Evolutionary conservation across 2,888 invertebrate genomes (phyloP).

Genomic region (Bombylius discolor): DNA sequence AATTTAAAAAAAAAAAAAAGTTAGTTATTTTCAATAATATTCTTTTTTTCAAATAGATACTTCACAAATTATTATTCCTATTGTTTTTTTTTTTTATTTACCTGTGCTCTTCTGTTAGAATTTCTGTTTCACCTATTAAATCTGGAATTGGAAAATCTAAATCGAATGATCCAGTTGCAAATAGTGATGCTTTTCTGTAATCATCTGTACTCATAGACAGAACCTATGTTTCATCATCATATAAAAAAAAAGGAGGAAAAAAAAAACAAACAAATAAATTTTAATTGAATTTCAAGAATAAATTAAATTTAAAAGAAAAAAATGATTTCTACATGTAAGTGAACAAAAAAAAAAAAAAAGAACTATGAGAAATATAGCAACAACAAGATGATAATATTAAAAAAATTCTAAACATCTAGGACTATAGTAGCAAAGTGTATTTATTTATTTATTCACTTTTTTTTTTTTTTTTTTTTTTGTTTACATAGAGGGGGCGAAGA

Average conservation of each 20-base stretch:
- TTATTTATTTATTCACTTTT: no score
- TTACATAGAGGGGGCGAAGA: no score
- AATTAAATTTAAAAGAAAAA: not conserved
- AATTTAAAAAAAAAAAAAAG: constrained; percentile 11
- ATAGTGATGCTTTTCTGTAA: constrained; percentile 60
- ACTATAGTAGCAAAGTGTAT: no score
- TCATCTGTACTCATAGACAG: constrained; percentile 84
- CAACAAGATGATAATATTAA: no score
- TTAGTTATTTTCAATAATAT: not conserved
- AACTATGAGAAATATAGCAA: no score
- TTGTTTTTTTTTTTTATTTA: no score
- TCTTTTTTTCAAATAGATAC: no score
- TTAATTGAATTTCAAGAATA: not conserved
- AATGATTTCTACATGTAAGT: not conserved
- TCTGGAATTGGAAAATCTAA: constrained; percentile 82
- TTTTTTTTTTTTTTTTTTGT: no score
- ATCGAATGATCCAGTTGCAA: constrained; percentile 68
- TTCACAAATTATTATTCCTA: no score
- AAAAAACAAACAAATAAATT: constrained; percentile 4
- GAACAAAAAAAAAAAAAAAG: no score
- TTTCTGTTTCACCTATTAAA: constrained; percentile 76
- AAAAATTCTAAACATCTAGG: no score
- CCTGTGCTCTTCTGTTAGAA: constrained; percentile 79
- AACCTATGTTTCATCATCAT: constrained; percentile 43
- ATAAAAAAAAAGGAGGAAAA: not conserved